These are phyloP conservation scores for Ditylenchus weischeri DNA, from an alignment of 2,888 invertebrate species.

Conservation along the genomic window DNA sequence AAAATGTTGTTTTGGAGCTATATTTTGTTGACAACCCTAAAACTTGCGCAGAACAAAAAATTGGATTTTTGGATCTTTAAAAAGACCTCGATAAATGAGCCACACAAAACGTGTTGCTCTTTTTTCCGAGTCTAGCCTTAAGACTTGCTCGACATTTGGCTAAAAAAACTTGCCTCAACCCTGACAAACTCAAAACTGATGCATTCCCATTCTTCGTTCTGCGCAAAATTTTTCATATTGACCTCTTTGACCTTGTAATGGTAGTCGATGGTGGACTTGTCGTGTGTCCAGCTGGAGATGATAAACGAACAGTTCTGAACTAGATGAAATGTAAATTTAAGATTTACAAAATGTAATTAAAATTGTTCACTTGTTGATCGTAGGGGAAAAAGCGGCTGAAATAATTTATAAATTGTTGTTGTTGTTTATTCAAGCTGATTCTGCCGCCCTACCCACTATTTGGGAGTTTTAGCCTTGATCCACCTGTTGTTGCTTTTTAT, in stretches of 20 bases:
- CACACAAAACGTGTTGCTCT: background rate
- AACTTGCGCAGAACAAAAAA: no score
- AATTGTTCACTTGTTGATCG: conserved; percentile 38
- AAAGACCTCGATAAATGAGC: background rate
- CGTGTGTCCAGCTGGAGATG: conserved; percentile 56
- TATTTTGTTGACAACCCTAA: no score
- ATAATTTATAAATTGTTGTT: background rate
- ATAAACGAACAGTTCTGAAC: conserved; percentile 56
- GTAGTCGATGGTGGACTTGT: conserved; percentile 54
- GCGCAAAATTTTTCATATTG: conserved; percentile 53
- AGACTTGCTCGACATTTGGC: no score
- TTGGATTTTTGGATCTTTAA: no score
- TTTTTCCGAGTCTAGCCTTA: no score
- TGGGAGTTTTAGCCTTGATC: no score
- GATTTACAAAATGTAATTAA: background rate
- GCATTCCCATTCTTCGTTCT: conserved; percentile 57
- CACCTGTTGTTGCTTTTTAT: no score
- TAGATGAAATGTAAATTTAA: background rate
- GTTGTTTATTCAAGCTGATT: no score
- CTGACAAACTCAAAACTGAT: conserved; percentile 50
- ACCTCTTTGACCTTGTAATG: conserved; percentile 43
- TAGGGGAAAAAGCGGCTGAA: conserved; percentile 51
- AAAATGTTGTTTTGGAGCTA: no score
- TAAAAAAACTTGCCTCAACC: conserved; percentile 32
- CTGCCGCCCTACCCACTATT: no score